Evolutionary conservation across 37 sponge, comb jelly and placozoan genomes (phyloP), one percentile per base, ranked within the genome.

Genomic region (Geodia barretti): DNA sequence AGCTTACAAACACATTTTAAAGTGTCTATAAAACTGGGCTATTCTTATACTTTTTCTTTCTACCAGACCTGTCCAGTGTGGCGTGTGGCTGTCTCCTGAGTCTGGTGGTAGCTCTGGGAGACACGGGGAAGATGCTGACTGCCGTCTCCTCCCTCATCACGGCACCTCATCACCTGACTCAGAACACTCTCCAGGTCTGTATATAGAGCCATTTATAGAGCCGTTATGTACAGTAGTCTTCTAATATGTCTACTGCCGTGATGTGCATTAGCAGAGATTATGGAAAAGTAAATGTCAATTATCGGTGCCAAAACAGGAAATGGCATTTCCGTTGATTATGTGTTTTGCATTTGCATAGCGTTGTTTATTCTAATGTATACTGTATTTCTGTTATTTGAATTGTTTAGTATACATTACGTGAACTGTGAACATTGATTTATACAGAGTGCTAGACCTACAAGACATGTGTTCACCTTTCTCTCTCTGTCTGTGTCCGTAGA

Each of bases 71-170:
- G 2, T 75, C 91, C 58, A 84, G 86, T 81, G 74, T 92, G 42
- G 97, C 91, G 8, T 43, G 79, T 65, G 83, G 93, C 24, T 92
- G 93, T 76, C 87, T 96, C 63, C 41, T 93, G 23, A 90, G 93
- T 39, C 73, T 96, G 36, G 93, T 96, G 34, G 74, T 96, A 23
- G 88, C 89, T 35, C 76, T 90, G 37, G 97, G 97, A 25, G 88
- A 96, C 66, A 90, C 97, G 17, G 80, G 82, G 59, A 80, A 84
- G 83, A 87, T 93, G 74, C 77, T 96, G 26, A 41, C 75, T 37
- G 91, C 97, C 37, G n/a, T 93, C 7, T 62, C 88, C 35, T 78
- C 87, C 35, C 60, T 95, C 42, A 78, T 95, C 59, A 86, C 77
- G 19, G 88, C 75, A 23, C 76, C 84, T 1, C 38, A 68, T 0